Evolutionary conservation across 2,888 invertebrate genomes (phyloP).

Genomic region (Drosophila macrothrix): DNA sequence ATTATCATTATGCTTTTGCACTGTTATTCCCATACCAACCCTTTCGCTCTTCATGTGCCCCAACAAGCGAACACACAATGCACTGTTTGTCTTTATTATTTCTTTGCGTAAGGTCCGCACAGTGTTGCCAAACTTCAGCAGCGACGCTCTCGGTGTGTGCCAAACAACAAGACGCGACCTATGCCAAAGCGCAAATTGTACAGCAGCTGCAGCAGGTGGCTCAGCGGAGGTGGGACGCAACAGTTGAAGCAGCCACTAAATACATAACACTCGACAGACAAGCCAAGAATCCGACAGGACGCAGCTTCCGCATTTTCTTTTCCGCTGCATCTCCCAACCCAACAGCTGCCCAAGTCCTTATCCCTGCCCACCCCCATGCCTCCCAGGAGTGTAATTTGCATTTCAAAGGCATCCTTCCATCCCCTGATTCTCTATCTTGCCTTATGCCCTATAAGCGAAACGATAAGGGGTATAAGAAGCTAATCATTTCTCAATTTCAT

Average conservation of each 20-base stretch:
- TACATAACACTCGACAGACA: conserved; percentile 79
- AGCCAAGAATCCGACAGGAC: conserved; percentile 73
- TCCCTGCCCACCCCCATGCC: neutral
- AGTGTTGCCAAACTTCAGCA: conserved; percentile 69
- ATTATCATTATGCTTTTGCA: conserved; percentile 74
- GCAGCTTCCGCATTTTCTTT: conserved; percentile 73
- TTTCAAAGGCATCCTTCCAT: conserved; percentile 68
- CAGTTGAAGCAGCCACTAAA: conserved; percentile 70
- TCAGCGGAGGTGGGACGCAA: conserved; percentile 4
- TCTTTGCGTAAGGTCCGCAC: conserved; percentile 42
- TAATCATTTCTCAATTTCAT: neutral
- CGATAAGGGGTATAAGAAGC: conserved; percentile 4
- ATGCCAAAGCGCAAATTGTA: conserved; percentile 69
- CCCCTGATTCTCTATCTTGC: conserved; percentile 27
- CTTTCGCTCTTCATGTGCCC: conserved; percentile 10
- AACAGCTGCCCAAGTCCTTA: neutral
- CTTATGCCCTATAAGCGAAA: conserved; percentile 29
- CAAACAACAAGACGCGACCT: conserved; percentile 61
- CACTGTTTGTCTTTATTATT: conserved; percentile 77
- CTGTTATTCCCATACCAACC: conserved; percentile 9
- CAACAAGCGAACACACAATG: conserved; percentile 50
- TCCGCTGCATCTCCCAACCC: conserved; percentile 46
- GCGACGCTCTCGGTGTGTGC: conserved; percentile 32
- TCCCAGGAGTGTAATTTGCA: conserved; percentile 74
- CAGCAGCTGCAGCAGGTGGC: conserved; percentile 47